These are phyloP conservation scores for Lutraria lutraria DNA, from an alignment of 2,888 invertebrate genomes.

Conservation along the genomic window DNA sequence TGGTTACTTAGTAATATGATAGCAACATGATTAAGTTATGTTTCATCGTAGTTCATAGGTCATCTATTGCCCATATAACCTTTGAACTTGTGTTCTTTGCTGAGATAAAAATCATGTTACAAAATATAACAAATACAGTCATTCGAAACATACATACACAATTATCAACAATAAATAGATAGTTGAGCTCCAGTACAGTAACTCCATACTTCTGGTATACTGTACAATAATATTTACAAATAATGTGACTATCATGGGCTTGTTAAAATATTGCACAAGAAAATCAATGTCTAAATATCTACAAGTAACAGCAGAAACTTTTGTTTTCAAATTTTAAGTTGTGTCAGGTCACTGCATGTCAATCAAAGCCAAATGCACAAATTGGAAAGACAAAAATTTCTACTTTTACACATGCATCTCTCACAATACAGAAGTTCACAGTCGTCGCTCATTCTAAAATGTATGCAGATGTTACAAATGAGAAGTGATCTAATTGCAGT, in stretches of 20 bases:
- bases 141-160: conserved; percentile 16
- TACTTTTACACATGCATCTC: not conserved
- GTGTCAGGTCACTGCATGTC: not conserved
- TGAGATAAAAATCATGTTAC: not conserved
- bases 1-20: no score
- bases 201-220: conserved; percentile 25
- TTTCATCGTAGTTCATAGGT: not conserved
- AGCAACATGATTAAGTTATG: not conserved
- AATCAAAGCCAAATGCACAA: not conserved
- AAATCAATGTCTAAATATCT: conserved; percentile 1
- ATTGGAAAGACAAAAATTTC: not conserved
- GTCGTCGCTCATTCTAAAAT: not conserved
- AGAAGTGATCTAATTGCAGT: no score
- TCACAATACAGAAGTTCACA: not conserved
- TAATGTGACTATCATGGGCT: conserved; percentile 62
- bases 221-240: conserved; percentile 54
- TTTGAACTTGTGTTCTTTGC: not conserved
- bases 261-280: conserved; percentile 56
- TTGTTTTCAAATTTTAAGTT: not conserved
- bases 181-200: conserved; percentile 11
- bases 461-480: not conserved
- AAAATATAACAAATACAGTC: conserved; percentile 16
- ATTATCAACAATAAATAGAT: conserved; percentile 41
- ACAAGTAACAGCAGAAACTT: not conserved
- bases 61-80: not conserved